Evolutionary conservation across 2,888 invertebrate species (phyloP).

Genomic region (Zygogramma bicolorata): DNA sequence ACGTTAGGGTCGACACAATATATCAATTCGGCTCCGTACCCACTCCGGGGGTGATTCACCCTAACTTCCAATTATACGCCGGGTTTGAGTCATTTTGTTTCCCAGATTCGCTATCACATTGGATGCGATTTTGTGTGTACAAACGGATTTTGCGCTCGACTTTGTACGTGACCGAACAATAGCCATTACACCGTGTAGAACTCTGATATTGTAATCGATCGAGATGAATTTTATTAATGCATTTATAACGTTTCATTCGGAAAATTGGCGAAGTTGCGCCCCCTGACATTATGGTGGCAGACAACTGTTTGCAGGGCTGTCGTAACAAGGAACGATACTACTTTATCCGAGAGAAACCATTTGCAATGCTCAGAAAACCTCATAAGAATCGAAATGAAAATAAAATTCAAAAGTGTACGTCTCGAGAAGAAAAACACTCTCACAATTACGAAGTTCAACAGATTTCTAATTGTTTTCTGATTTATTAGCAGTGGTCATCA

Average conservation of each 20-base stretch:
- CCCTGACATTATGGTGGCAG: no score
- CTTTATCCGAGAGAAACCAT: no score
- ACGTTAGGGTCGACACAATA: slow-evolving; percentile 32
- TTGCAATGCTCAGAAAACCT: no score
- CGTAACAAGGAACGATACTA: no score
- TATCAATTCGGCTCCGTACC: slow-evolving; percentile 30
- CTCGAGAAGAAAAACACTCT: no score
- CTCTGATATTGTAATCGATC: background rate
- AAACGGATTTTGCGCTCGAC: background rate
- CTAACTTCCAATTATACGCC: slow-evolving; percentile 47
- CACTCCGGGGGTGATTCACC: slow-evolving; percentile 49
- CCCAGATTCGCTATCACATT: slow-evolving; percentile 36
- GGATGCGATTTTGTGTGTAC: background rate
- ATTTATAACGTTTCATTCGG: no score
- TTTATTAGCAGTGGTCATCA: no score
- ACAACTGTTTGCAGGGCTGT: no score
- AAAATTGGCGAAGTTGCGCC: background rate
- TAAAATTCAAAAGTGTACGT: no score
- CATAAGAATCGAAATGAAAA: no score
- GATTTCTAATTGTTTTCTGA: no score
- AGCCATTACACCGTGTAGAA: background rate
- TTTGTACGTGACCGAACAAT: background rate
- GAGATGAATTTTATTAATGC: background rate
- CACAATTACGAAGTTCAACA: no score
- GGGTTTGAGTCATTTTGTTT: slow-evolving; percentile 52